These are phyloP conservation scores for Rattus norvegicus DNA, from an alignment of 2,113 vertebrate species.

Conservation along the genomic window GRCr8 NC_086026.1:114627501-114628000, in stretches of 20 bases:
- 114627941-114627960: not conserved
- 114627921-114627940: not conserved
- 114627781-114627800: not conserved
- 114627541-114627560: not conserved
- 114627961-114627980: too few relatives aligned
- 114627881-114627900: not conserved
- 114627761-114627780: not conserved
- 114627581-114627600: not conserved
- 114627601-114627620: not conserved
- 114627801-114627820: not conserved
- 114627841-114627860: not conserved
- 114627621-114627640: not conserved
- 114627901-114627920: not conserved
- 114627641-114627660: not conserved
- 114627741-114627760: not conserved
- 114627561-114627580: not conserved
- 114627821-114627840: not conserved
- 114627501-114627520: not conserved
- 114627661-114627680: not conserved
- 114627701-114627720: not conserved
- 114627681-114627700: not conserved
- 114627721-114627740: not conserved
- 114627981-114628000: not conserved
- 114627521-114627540: not conserved
- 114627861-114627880: not conserved